Base-by-base conservation (phyloP, 1,140 invertebrate species). In the Cotesia typhae region DNA sequence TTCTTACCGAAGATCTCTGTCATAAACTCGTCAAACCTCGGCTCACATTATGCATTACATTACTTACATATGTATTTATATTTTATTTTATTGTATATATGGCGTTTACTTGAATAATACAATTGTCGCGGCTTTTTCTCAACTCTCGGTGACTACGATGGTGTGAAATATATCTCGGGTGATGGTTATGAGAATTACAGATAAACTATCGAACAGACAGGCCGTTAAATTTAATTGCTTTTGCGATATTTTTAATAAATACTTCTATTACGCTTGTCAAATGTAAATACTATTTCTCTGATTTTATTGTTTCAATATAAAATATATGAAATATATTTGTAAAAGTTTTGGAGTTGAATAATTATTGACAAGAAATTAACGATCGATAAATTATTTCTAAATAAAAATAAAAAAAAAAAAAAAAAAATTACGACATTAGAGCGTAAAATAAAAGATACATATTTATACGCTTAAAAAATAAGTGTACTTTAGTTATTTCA, bases 21-120 rank as follows among this genome's bases (percentile, higher is more conserved):
- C 85, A 83, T 87, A 87, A 87, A 87, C 85, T 87, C 85, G 85
- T 87, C 85, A 87, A 86, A 85, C 80, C 41, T 84, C 78, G 76
- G 78, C 81, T 83, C 82, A 81, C 82, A 81, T 84, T 85, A 85
- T 84, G 83, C 10, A 55, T 17, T 5, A 55, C 47, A 51, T 83
- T 83, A 86, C 85, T 84, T 84, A 41, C 41, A 7, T 0, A 7
- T 47, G 41, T 47, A 7, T 47, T 9, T 5, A 10, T 47, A 47
- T 47, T 9, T 10, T 10, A 6, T 9, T 10, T 47, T 47, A 47
- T 47, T 52, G 20, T 66, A 28, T 28, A 28, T 28, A 28, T 3
- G 1, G 28, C 28, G 28, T 28, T 35, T 85, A 86, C 80, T 78
- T 78, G 81, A 82, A 85, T 86, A 86, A 85, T 85, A 85, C 83